Conservation (phyloP, 2,797 vertebrate genomes). For the Hoplostethus atlanticus region DNA sequence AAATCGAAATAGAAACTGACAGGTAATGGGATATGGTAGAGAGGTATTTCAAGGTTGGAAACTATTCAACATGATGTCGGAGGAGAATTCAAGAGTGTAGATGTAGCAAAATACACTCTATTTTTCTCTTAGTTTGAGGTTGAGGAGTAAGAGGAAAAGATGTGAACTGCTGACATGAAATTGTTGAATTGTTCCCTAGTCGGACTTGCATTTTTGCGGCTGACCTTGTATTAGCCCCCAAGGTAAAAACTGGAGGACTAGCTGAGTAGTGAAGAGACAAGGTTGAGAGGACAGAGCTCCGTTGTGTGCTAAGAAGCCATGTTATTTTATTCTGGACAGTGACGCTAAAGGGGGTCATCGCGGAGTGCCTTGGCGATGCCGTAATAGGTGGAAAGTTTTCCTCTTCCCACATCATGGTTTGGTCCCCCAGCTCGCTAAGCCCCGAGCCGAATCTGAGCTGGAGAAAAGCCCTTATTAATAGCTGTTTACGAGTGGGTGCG, state of each 20-base stretch:
- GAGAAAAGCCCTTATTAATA: conserved; percentile 72
- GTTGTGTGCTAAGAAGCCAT: conserved; percentile 16
- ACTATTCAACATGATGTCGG: conserved; percentile 61
- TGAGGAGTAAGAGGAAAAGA: conserved; percentile 49
- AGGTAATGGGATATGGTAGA: conserved; percentile 59
- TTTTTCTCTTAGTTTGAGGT: conserved; percentile 50
- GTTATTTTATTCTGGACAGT: conserved; percentile 59
- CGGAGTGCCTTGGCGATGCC: conserved; percentile 37
- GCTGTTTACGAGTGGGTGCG: conserved; percentile 75
- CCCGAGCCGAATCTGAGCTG: conserved; percentile 50
- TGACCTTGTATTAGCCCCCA: conserved; percentile 52
- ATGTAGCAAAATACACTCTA: conserved; percentile 39
- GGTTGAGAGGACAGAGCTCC: conserved; percentile 20
- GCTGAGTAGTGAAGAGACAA: conserved; percentile 35
- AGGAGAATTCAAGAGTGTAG: conserved; percentile 44
- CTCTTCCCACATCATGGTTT: conserved; percentile 53
- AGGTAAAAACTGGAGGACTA: conserved; percentile 30
- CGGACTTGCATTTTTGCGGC: conserved; percentile 49
- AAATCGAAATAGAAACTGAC: conserved; percentile 69
- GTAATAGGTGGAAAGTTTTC: conserved; percentile 63
- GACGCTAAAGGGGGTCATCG: conserved; percentile 47
- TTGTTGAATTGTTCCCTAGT: conserved; percentile 55
- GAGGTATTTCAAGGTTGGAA: conserved; percentile 63
- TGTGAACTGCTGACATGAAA: conserved; percentile 69
- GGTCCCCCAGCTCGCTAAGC: conserved; percentile 49